These are phyloP conservation scores for Melanostoma mellinum DNA, from an alignment of 2,888 invertebrate genomes.

Conservation along the genomic window DNA sequence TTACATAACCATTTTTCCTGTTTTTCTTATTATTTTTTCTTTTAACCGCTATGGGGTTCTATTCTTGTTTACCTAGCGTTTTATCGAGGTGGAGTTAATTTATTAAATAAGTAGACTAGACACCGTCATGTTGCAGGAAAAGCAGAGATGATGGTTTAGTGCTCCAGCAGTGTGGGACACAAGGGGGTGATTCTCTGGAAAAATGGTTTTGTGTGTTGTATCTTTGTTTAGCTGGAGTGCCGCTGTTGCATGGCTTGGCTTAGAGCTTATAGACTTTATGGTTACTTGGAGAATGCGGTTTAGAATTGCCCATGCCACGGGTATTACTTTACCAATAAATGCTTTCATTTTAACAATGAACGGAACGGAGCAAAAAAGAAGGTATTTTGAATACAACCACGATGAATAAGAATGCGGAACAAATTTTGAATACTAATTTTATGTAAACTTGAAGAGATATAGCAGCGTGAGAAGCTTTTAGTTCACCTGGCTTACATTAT, in stretches of 20 bases:
- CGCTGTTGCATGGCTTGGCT: conserved; percentile 23
- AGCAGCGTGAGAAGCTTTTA: no score
- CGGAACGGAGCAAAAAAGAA: not conserved
- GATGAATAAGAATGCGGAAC: conserved; percentile 53
- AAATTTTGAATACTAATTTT: conserved; percentile 24
- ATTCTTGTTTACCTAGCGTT: conserved; percentile 67
- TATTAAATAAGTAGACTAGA: conserved; percentile 68
- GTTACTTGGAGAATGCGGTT: conserved; percentile 52
- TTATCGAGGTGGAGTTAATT: conserved; percentile 69
- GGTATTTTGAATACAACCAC: not conserved
- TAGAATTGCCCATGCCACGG: conserved; percentile 59
- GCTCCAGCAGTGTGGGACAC: conserved; percentile 10
- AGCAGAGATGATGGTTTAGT: not conserved
- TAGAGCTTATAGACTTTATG: conserved; percentile 46
- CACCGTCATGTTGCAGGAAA: conserved; percentile 32
- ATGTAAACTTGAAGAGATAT: no score
- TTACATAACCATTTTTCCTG: conserved; percentile 2
- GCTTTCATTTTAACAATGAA: conserved; percentile 23
- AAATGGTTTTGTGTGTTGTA: conserved; percentile 12
- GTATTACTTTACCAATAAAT: conserved; percentile 50
- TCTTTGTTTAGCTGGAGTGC: conserved; percentile 25
- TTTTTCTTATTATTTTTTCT: conserved; percentile 7
- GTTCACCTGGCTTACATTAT: no score
- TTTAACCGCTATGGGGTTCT: conserved; percentile 29
- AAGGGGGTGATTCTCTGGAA: conserved; percentile 39